Base-by-base conservation (phyloP, 2,888 invertebrate genomes). In the Rhimphoctona megacephalus region DNA sequence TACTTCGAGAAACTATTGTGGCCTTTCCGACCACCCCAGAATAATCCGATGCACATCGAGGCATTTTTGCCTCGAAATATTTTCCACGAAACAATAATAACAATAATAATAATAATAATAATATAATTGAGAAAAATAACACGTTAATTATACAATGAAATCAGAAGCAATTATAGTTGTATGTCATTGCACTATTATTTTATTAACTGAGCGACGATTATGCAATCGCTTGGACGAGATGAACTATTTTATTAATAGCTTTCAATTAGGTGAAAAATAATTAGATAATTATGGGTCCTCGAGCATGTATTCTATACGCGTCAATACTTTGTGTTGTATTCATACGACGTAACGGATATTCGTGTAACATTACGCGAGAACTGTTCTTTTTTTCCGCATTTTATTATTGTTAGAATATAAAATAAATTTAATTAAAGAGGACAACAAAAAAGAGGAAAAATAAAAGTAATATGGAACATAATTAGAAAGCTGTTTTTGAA, bases 191-290 rank as follows among this genome's bases (percentile, higher is more conserved):
- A 89, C 87, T 85, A 89, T 88, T 89, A 89, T 85, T 90, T 91
- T 90, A 88, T 84, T 87, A 17, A 81, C 86, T 88, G 89, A 85
- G 83, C 85, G 82, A 87, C 84, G 74, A 87, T 86, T 88, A 89
- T 88, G 81, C 22, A 69, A 88, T 88, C 86, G 70, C 88, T 86
- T 88, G 82, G 86, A 89, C 86, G 87, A 90, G 89, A 91, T 90
- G 83, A 83, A 91, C 89, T 91, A 92, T 91, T 92, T 91, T 92
- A 91, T 89, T 91, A 91, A 89, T 92, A 91, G 88, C 88, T 78
- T 85, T 85, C 66, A 82, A 83, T 90, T 91, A 90, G 88, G 80
- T 74, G 82, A 83, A 89, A 85, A 77, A 85, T 52, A n/a, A 9
- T n/a, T 33, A 30, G 49, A 73, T 86, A 64, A 36, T 70, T 73